Conservation (phyloP, 2,113 vertebrate species). For the Azemiops feae region DNA sequence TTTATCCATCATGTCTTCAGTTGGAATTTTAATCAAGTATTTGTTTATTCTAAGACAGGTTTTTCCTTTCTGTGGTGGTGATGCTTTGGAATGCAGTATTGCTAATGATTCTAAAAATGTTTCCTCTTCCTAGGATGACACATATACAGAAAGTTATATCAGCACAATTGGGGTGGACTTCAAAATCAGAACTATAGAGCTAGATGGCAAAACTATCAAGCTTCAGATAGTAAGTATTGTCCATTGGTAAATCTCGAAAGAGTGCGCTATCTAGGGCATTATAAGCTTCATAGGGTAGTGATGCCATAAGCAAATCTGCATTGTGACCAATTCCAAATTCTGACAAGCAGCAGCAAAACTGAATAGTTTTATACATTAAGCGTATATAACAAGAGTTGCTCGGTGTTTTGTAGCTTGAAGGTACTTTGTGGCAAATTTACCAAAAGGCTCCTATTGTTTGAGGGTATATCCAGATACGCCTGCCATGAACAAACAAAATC, state of each 20-base stretch:
- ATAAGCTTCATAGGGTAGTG: not conserved
- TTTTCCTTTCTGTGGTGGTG: not conserved
- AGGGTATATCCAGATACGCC: not conserved
- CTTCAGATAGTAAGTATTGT: conserved; percentile 94
- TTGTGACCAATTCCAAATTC: not conserved
- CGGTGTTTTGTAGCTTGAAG: not conserved
- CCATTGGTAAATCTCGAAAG: not conserved
- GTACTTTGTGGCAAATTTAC: not conserved
- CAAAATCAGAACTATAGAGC: conserved; percentile 98
- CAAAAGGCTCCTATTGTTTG: not conserved
- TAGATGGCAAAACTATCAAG: conserved; percentile 98
- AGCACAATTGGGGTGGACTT: conserved; percentile 98
- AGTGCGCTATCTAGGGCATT: too few species aligned
- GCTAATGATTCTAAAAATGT: conserved; percentile 10
- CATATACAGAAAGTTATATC: conserved; percentile 98
- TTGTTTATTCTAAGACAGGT: not conserved
- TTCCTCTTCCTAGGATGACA: conserved; percentile 86
- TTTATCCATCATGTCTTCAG: too few species aligned
- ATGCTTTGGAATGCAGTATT: not conserved
- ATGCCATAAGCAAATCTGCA: not conserved
- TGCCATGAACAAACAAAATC: not conserved
- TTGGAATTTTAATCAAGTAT: not conserved
- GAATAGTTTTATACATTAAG: not conserved
- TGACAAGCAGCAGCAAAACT: not conserved
- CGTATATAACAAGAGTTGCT: not conserved